Conservation (phyloP, 53 echinoderm and acorn worm genomes). For the Henricia sp. region DNA sequence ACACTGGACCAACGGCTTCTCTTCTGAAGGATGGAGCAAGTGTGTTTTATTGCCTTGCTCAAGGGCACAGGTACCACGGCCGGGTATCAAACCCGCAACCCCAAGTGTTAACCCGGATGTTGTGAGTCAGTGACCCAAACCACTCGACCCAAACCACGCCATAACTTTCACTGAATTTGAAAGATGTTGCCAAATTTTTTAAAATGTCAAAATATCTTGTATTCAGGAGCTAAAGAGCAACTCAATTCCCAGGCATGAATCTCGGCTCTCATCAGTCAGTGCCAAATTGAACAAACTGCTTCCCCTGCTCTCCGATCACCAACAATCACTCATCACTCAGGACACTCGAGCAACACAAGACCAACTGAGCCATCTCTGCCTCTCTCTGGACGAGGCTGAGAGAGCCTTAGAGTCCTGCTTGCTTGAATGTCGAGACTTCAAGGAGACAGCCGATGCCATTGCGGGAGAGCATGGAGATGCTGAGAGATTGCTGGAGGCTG, state of each 20-base stretch:
- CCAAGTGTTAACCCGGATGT: no score
- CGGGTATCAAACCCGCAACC: no score
- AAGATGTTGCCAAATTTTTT: not conserved
- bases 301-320: conserved; percentile 17
- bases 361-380: conserved; percentile 23
- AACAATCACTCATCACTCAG: conserved; percentile 22
- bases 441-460: conserved; percentile 6
- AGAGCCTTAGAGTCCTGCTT: conserved; percentile 58
- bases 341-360: conserved; percentile 30
- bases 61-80: no score
- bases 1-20: no score
- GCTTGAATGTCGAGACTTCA: conserved; percentile 64
- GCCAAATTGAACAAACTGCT: conserved; percentile 15
- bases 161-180: no score
- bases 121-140: no score
- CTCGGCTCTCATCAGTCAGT: conserved; percentile 7
- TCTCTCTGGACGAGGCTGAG: conserved; percentile 44
- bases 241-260: conserved; percentile 28
- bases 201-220: no score
- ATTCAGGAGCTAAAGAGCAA: conserved; percentile 37
- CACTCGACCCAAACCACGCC: no score
- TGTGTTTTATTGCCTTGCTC: no score
- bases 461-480: conserved; percentile 3
- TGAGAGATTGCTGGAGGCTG: conserved; percentile 9
- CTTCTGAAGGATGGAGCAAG: no score